Evolutionary conservation across 2,888 invertebrate genomes (phyloP).

Genomic region (Macrophya alboannulata): DNA sequence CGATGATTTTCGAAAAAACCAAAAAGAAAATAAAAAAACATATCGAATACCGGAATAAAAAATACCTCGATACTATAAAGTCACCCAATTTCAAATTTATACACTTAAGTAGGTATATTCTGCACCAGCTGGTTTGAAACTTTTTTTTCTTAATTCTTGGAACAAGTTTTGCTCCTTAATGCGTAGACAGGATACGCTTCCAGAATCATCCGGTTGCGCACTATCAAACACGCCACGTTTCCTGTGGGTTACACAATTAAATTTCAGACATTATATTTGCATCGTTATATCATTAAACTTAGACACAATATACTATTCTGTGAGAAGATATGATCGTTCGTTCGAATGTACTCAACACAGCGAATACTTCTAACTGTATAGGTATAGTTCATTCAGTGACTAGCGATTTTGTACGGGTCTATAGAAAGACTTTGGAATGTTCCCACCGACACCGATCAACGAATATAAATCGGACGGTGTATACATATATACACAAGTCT

Average conservation of each 20-base stretch:
- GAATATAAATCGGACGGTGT: neutral
- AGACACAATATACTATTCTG: neutral
- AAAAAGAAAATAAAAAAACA: neutral
- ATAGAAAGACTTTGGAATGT: slow-evolving; percentile 22
- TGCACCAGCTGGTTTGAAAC: neutral
- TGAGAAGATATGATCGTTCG: neutral
- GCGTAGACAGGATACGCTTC: neutral
- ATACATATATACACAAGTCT: neutral
- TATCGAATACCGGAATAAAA: neutral
- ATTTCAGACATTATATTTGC: neutral
- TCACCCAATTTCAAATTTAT: neutral
- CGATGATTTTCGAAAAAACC: no score
- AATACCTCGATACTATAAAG: neutral
- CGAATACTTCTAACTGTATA: neutral
- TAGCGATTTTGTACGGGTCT: neutral
- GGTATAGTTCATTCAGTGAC: neutral
- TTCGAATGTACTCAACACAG: neutral
- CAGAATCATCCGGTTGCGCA: slow-evolving; percentile 15
- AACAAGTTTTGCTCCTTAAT: no score
- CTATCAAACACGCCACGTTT: slow-evolving; percentile 16
- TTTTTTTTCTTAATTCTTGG: no score
- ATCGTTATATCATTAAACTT: neutral
- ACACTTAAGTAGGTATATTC: no score
- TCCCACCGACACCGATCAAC: neutral
- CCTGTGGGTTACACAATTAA: neutral